A percentile compares a stretch with the other conserved stretches of the same genome.
Conservation (phyloP, 2,888 invertebrate genomes). For the Drosophila paramelanica region DNA sequence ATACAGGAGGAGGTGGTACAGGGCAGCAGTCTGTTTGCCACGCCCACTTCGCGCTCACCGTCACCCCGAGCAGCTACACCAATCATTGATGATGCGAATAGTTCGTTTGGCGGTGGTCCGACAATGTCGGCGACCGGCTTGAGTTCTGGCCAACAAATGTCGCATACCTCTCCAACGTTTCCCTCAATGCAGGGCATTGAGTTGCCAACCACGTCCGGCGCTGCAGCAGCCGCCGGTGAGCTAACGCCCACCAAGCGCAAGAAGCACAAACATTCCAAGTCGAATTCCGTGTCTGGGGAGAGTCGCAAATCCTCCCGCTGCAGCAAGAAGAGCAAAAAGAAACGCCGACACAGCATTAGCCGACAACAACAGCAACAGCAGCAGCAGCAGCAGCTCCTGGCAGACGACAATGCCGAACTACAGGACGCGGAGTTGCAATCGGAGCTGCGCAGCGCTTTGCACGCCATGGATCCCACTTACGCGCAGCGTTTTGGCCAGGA, state of each 20-base stretch:
- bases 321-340: constrained; percentile 85
- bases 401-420: constrained; percentile 68
- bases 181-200: constrained; percentile 82
- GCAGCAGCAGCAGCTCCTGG: constrained; percentile 50
- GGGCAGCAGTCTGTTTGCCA: constrained; percentile 70
- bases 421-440: constrained; percentile 78
- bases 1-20: constrained; percentile 88
- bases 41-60: constrained; percentile 66
- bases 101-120: constrained; percentile 10
- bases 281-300: constrained; percentile 66
- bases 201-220: constrained; percentile 69
- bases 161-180: constrained; percentile 59
- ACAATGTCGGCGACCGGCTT: constrained; percentile 24
- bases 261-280: constrained; percentile 86
- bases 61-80: constrained; percentile 43
- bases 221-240: constrained; percentile 15
- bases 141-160: constrained; percentile 25
- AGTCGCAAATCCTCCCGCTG: constrained; percentile 77
- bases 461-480: constrained; percentile 74
- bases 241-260: constrained; percentile 82
- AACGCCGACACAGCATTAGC: constrained; percentile 75
- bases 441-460: constrained; percentile 77
- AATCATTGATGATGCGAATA: constrained; percentile 23
- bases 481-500: constrained; percentile 83
- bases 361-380: constrained; percentile 55